A percentile compares a stretch with the other conserved stretches of the same genome.
Conservation (phyloP, 2,113 vertebrate species). For the Pseudorectes ferrugineus region DNA sequence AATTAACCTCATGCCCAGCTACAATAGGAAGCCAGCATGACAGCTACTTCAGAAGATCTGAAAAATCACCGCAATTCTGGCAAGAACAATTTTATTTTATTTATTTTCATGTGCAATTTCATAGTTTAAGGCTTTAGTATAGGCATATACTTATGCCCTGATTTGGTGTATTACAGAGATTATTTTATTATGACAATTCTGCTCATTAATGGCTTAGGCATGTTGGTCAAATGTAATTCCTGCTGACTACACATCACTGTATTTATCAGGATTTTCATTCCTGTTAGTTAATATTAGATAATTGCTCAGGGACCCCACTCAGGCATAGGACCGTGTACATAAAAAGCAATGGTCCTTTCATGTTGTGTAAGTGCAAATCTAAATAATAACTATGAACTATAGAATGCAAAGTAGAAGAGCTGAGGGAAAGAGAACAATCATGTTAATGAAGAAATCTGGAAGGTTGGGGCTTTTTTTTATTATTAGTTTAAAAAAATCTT, state of each 20-base stretch:
- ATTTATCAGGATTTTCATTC: not conserved
- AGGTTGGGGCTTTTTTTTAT: not conserved
- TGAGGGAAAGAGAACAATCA: not conserved
- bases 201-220: not conserved
- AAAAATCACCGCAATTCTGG: not conserved
- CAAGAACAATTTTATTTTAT: not conserved
- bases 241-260: not conserved
- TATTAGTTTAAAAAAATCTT: not conserved
- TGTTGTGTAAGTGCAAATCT: not conserved
- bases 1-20: conserved; percentile 70
- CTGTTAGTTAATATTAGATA: not conserved
- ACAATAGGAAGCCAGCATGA: conserved; percentile 47
- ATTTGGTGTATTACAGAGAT: not conserved
- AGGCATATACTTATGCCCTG: not conserved
- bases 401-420: not conserved
- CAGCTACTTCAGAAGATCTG: not conserved
- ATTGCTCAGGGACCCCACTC: not conserved
- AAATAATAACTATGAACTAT: not conserved
- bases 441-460: not conserved
- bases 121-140: not conserved
- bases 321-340: not conserved
- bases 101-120: not conserved
- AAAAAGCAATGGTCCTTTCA: not conserved
- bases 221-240: not conserved
- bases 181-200: not conserved